phyloP scores from a whole-genome alignment of 2,888 invertebrate genomes.

The Microchrysa polita region DNA sequence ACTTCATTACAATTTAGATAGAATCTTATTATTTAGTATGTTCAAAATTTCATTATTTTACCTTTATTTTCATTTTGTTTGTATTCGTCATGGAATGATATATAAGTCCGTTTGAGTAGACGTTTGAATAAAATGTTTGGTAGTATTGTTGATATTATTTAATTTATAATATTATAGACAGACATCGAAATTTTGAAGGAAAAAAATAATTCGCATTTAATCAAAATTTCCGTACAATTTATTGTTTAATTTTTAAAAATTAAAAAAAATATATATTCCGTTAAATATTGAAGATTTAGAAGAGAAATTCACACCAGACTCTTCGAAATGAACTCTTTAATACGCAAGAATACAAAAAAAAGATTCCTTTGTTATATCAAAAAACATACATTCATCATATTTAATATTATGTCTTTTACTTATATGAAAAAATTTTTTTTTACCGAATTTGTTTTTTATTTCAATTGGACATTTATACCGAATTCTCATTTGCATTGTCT shows the following conservation, averaged over 20 bases:
- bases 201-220: not conserved
- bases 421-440: conserved; percentile 1
- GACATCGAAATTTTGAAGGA: too few species aligned
- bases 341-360: conserved; percentile 10
- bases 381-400: not conserved
- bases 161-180: too few species aligned
- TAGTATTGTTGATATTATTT: too few species aligned
- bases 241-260: not conserved
- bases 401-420: not conserved
- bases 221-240: not conserved
- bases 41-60: too few species aligned
- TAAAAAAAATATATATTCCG: not conserved
- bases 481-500: conserved; percentile 28
- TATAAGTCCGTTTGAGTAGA: too few species aligned
- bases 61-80: too few species aligned
- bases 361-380: conserved; percentile 35
- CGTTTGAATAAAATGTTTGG: too few species aligned
- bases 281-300: not conserved
- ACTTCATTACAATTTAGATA: not conserved
- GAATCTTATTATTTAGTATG: too few species aligned
- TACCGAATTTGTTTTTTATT: not conserved
- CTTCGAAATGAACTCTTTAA: not conserved
- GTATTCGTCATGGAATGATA: too few species aligned
- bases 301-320: not conserved
- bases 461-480: not conserved